Evolutionary conservation across 2,113 vertebrate genomes (phyloP).

Genomic region (Barnardius zonarius): DNA sequence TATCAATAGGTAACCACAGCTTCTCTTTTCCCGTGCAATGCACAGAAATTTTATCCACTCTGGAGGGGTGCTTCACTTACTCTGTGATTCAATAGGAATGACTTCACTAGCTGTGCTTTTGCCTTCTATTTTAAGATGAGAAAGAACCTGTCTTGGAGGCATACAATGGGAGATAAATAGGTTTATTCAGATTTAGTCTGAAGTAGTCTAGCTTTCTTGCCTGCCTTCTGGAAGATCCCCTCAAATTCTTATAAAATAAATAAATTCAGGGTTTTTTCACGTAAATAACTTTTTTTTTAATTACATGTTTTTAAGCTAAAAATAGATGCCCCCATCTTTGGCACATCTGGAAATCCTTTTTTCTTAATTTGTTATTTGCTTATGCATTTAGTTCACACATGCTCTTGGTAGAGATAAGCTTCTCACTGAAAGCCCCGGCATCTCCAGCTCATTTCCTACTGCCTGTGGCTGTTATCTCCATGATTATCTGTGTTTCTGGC

Average conservation of each 20-base stretch:
- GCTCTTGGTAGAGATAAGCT: not conserved
- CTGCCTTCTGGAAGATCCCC: not conserved
- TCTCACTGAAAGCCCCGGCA: not conserved
- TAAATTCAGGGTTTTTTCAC: not conserved
- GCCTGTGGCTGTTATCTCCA: not conserved
- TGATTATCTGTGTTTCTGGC: not conserved
- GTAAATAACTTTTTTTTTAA: not conserved
- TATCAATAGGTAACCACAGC: not conserved
- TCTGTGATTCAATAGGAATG: not conserved
- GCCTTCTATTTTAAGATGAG: not conserved
- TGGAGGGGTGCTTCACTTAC: not conserved
- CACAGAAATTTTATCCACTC: not conserved
- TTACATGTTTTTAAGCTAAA: not conserved
- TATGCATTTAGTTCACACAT: not conserved
- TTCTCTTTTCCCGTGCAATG: not conserved
- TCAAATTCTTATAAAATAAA: not conserved
- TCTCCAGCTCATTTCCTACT: slow-evolving; percentile 2
- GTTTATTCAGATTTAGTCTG: not conserved
- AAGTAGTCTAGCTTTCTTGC: not conserved
- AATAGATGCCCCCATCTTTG: not conserved
- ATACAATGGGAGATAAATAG: not conserved
- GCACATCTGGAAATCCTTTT: not conserved
- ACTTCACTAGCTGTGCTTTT: not conserved
- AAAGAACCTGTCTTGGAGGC: not conserved
- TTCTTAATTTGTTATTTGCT: slow-evolving; percentile 17